Evolutionary conservation across 1,140 invertebrate genomes (phyloP), one percentile per base, ranked within the genome.

Genomic region (Drosophila mauritiana): DNA sequence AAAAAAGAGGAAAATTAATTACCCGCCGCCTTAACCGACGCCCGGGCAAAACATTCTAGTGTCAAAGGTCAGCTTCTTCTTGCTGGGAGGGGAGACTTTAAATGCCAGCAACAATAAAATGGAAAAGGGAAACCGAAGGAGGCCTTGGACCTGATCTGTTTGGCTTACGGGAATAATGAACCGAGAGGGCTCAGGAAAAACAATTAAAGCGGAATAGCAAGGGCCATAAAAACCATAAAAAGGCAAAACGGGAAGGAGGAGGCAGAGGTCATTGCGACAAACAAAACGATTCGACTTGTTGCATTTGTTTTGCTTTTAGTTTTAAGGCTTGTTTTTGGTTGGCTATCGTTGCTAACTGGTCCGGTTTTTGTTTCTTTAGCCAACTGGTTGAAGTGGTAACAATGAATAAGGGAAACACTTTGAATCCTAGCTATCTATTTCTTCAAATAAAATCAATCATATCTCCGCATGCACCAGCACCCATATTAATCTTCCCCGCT

Each of bases 221-320:
- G 76, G 59, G 69, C 74, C 73, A 79, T 88, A 79, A 86, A 88
- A 68, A 56, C 80, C 73, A 68, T 75, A 74, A 74, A 74, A 67
- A 64, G 7, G 20, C 70, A 39, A 73, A 73, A 54, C 68, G 56
- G 56, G 27, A 57, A 53, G 43, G 1, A 6, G 31, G 31, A 17
- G 17, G 17, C 0, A 17, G 31, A 22, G 62, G 45, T 56, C 39
- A 63, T 34, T 49, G 68, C 64, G 64, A 56, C 57, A 77, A 76
- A 72, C 57, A 57, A 72, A 65, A 80, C 67, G 78, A 75, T 56
- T 70, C 67, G 69, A 70, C 67, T 70, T 70, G 67, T 70, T 70
- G 67, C 46, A 52, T 70, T 46, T 48, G 22, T 37, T 70, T 54
- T 55, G n/a, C 39, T 45, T 43, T 68, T 64, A 20, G 25, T 49